Conservation (phyloP, 2,113 vertebrate genomes). For the Puffinus mauretanicus region DNA sequence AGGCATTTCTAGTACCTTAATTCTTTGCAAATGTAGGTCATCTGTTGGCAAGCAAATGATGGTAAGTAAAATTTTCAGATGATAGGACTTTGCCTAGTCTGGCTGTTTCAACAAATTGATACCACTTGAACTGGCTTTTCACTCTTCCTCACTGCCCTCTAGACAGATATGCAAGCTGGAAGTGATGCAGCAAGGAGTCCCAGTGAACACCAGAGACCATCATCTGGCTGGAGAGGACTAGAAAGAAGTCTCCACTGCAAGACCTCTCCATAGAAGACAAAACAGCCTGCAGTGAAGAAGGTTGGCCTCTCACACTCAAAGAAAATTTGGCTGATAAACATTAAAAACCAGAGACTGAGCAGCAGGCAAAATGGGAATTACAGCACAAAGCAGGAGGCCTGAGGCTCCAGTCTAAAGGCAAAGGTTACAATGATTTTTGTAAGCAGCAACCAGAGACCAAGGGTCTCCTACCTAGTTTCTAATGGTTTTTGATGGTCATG, state of each 20-base stretch:
- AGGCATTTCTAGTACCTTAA: not conserved
- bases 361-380: not conserved
- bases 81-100: not conserved
- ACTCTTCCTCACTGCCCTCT: not conserved
- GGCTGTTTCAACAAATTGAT: not conserved
- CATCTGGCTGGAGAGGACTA: not conserved
- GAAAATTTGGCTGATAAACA: not conserved
- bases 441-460: not conserved
- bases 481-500: not conserved
- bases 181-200: not conserved
- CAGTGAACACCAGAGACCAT: not conserved
- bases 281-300: not conserved
- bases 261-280: not conserved
- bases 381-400: not conserved
- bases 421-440: not conserved
- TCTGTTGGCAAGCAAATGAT: not conserved
- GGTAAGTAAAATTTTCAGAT: not conserved
- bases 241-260: not conserved
- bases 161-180: not conserved
- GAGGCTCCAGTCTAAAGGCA: not conserved
- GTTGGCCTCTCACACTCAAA: not conserved
- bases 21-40: not conserved
- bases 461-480: not conserved
- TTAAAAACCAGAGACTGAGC: not conserved
- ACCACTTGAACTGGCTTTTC: not conserved